Base-by-base conservation (phyloP, 2,888 invertebrate species). In the Ochropleura leucogaster region DNA sequence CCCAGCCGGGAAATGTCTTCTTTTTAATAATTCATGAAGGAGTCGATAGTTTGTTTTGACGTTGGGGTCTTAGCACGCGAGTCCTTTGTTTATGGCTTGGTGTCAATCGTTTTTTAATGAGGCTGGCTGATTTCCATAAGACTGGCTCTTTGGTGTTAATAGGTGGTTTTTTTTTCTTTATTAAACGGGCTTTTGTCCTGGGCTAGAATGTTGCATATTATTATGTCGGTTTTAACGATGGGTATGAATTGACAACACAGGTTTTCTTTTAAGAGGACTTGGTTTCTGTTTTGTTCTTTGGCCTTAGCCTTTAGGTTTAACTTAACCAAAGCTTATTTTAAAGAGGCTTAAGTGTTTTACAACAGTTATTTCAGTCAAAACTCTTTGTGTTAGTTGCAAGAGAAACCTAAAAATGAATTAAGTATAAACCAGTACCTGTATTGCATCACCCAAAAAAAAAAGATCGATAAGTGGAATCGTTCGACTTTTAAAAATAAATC, bases 11-110 rank as follows among this genome's bases (percentile, higher is more conserved):
- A 92, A 92, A 92, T 92, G 91, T 89, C 83, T 79, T 87, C 72
- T 84, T 89, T 93, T 93, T 88, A 92, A 93, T 93, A 93, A 94
- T 94, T 94, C 93, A 94, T 93, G 93, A 92, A 89, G 79, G 81
- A 83, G 87, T 88, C 89, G 84, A 91, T 91, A 89, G 86, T 87
- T 86, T 80, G 79, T 85, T 83, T 82, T 80, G 83, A 77, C 70
- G 74, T 78, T 53, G 46, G 77, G 62, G 62, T 75, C 68, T 69
- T 68, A 66, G 57, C 44, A n/a, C 44, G 67, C 49, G 55, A 66
- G 69, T 72, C 49, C 59, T 72, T 78, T 79, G 63, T 77, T 76
- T 77, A 77, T 68, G 71, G 70, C 66, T 65, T 70, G 60, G 67
- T 74, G 74, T 77, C 66, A 78, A 76, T 81, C 47, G 72, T 71